Conservation (phyloP, 2,888 invertebrate genomes). For the Ennomos fuscantarius region DNA sequence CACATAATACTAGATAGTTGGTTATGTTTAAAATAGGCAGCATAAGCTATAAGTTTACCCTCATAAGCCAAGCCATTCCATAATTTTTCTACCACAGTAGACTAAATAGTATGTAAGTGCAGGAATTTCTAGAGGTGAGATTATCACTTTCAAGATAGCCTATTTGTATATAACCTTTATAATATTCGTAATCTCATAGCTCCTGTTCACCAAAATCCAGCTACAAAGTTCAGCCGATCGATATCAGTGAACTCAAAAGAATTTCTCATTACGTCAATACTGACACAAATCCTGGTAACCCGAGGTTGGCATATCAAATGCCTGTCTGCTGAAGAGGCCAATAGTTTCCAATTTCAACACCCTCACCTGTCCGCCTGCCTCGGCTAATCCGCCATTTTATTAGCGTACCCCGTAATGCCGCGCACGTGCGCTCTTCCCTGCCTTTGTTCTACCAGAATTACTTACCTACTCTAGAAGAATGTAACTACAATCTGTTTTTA, state of each 20-base stretch:
- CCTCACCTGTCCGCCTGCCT: conserved; percentile 73
- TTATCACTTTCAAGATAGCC: background rate
- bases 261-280: conserved; percentile 52
- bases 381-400: conserved; percentile 80
- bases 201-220: too few species aligned
- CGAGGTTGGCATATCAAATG: conserved; percentile 54
- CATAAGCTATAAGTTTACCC: too few species aligned
- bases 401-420: conserved; percentile 73
- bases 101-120: too few species aligned
- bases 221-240: background rate
- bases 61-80: too few species aligned
- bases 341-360: conserved; percentile 79
- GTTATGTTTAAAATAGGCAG: too few species aligned
- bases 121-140: background rate
- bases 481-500: conserved; percentile 27
- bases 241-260: conserved; percentile 34
- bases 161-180: too few species aligned
- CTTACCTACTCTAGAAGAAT: conserved; percentile 40
- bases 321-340: conserved; percentile 71
- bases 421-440: conserved; percentile 73
- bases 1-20: too few species aligned
- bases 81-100: too few species aligned
- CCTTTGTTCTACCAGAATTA: conserved; percentile 79
- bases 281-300: conserved; percentile 67
- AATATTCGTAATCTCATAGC: too few species aligned